Evolutionary conservation across 2,888 invertebrate genomes (phyloP).

Genomic region (Nephrotoma flavescens): DNA sequence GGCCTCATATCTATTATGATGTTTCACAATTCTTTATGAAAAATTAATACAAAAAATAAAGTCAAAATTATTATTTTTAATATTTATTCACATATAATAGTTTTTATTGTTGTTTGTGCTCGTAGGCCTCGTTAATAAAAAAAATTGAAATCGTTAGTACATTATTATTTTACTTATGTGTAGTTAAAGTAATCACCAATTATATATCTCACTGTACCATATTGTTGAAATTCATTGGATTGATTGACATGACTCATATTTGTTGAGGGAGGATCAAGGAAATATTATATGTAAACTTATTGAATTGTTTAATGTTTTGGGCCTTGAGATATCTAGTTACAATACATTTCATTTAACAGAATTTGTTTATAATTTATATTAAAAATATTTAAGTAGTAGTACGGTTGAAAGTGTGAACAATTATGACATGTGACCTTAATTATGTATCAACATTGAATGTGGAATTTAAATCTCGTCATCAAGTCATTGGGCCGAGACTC

Average conservation of each 20-base stretch:
- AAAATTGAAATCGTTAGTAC: neutral
- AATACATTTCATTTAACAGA: too few relatives aligned
- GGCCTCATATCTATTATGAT: neutral
- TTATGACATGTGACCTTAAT: too few relatives aligned
- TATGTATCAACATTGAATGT: too few relatives aligned
- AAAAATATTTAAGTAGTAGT: too few relatives aligned
- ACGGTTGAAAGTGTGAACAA: too few relatives aligned
- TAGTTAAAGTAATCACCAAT: neutral
- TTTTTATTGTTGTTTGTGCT: neutral
- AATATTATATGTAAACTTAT: neutral
- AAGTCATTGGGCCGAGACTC: too few relatives aligned
- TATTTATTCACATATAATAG: neutral
- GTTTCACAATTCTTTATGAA: neutral
- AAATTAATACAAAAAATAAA: neutral
- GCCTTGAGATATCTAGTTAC: neutral
- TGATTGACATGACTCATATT: neutral
- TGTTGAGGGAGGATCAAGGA: neutral
- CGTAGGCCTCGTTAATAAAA: neutral
- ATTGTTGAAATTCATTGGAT: neutral
- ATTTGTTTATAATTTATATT: too few relatives aligned
- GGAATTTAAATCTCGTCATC: too few relatives aligned
- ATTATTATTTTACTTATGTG: neutral
- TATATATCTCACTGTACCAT: neutral
- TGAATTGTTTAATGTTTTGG: neutral
- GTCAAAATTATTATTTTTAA: neutral